Evolutionary conservation across 64 coral and sea anemone genomes (phyloP).

Genomic region (Pocillopora damicornis): DNA sequence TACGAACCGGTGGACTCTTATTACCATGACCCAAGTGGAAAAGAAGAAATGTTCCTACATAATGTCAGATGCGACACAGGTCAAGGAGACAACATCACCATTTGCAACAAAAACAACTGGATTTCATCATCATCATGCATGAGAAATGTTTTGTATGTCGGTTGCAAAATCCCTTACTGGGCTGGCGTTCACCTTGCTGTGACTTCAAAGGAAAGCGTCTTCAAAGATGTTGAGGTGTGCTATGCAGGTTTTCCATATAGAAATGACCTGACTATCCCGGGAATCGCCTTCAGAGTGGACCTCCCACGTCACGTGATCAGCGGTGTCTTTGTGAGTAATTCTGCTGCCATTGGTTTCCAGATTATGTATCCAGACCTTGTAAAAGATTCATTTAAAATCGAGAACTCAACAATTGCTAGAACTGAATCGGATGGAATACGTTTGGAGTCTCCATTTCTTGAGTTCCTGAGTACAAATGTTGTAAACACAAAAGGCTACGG

Average conservation of each 20-base stretch:
- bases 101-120: conserved; percentile 44
- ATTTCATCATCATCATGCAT: conserved; percentile 20
- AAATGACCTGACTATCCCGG: conserved; percentile 51
- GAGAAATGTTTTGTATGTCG: conserved; percentile 14
- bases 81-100: conserved; percentile 49
- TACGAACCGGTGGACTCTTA: not conserved
- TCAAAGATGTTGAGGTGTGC: conserved; percentile 56
- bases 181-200: conserved; percentile 57
- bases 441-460: conserved; percentile 40
- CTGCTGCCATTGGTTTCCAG: conserved; percentile 37
- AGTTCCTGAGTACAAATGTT: conserved; percentile 27
- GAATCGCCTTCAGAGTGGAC: conserved; percentile 60
- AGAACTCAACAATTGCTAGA: conserved; percentile 35
- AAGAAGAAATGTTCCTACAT: conserved; percentile 39
- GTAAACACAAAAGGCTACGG: conserved; percentile 40
- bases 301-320: conserved; percentile 50
- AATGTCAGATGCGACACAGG: conserved; percentile 35
- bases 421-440: conserved; percentile 39
- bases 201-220: conserved; percentile 34
- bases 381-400: not conserved
- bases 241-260: conserved; percentile 70
- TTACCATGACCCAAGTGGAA: conserved; percentile 12
- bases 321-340: conserved; percentile 39
- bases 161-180: conserved; percentile 67
- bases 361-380: conserved; percentile 56